phyloP scores from a whole-genome alignment of 2,113 vertebrate species.

The Xenopus laevis region DNA sequence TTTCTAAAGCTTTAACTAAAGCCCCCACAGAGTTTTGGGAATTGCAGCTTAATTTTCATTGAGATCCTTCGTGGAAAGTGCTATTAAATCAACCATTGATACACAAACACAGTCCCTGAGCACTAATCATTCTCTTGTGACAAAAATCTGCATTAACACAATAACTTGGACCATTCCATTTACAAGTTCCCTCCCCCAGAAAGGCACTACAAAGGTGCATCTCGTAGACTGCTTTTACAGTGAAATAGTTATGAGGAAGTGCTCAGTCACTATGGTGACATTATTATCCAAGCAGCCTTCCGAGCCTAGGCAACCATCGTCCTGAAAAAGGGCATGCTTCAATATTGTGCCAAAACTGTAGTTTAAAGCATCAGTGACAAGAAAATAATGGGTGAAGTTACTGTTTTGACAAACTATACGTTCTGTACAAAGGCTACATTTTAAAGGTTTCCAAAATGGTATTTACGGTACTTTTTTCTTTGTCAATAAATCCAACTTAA shows the following conservation, averaged over 20 bases:
- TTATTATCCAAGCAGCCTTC: slow-evolving; percentile 61
- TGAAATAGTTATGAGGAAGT: slow-evolving; percentile 60
- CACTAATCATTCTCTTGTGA: slow-evolving; percentile 62
- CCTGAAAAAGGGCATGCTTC: slow-evolving; percentile 58
- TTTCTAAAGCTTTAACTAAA: not conserved
- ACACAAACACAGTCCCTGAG: slow-evolving; percentile 59
- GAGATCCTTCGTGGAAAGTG: slow-evolving; percentile 58
- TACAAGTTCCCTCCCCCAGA: slow-evolving; percentile 62
- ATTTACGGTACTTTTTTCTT: no score
- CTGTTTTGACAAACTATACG: slow-evolving; percentile 52
- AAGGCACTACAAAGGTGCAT: slow-evolving; percentile 63
- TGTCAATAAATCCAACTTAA: no score
- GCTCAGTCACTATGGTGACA: slow-evolving; percentile 70
- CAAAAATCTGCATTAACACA: slow-evolving; percentile 69
- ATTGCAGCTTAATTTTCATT: slow-evolving; percentile 56
- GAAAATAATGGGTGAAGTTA: slow-evolving; percentile 57
- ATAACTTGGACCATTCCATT: slow-evolving; percentile 60
- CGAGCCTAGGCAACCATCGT: slow-evolving; percentile 59
- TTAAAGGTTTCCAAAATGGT: not conserved
- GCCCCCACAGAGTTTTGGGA: slow-evolving; percentile 36
- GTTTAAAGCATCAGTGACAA: slow-evolving; percentile 55
- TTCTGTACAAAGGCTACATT: not conserved
- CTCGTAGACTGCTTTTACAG: slow-evolving; percentile 58
- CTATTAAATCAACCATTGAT: slow-evolving; percentile 65
- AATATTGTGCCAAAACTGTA: slow-evolving; percentile 55